Conservation (phyloP, 2,888 invertebrate species). For the Netelia melanura region DNA sequence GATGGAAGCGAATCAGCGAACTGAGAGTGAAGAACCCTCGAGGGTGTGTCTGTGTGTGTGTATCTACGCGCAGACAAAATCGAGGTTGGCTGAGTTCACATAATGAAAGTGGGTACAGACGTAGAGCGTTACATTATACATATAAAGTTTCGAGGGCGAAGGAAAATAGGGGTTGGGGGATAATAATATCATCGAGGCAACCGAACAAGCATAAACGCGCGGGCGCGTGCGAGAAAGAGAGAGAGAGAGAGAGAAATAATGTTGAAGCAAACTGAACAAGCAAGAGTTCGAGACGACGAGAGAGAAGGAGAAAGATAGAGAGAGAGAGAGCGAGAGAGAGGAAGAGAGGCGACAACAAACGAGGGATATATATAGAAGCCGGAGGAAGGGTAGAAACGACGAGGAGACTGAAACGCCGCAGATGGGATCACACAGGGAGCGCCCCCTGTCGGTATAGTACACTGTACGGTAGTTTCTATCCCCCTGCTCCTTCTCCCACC, state of each 20-base stretch:
- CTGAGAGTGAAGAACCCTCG: slow-evolving; percentile 10
- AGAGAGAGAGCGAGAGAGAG: neutral
- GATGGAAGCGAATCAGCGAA: slow-evolving; percentile 53
- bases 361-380: slow-evolving; percentile 31
- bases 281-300: neutral
- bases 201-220: slow-evolving; percentile 29
- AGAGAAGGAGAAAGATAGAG: slow-evolving; percentile 21
- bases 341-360: slow-evolving; percentile 23
- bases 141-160: neutral
- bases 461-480: neutral
- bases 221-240: slow-evolving; percentile 11
- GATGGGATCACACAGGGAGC: slow-evolving; percentile 77
- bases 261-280: slow-evolving; percentile 39
- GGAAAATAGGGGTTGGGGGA: slow-evolving; percentile 44
- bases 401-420: slow-evolving; percentile 74
- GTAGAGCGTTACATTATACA: slow-evolving; percentile 21
- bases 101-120: slow-evolving; percentile 43
- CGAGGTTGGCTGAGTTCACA: slow-evolving; percentile 31
- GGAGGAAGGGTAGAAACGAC: slow-evolving; percentile 41
- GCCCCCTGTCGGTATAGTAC: slow-evolving; percentile 3
- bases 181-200: slow-evolving; percentile 58
- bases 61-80: neutral
- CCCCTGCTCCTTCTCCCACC: slow-evolving; percentile 59
- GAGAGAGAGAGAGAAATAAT: slow-evolving; percentile 24
- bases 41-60: slow-evolving; percentile 9